phyloP scores from a whole-genome alignment of 2,113 vertebrate genomes.

The Petrocephalus zakoni region DNA sequence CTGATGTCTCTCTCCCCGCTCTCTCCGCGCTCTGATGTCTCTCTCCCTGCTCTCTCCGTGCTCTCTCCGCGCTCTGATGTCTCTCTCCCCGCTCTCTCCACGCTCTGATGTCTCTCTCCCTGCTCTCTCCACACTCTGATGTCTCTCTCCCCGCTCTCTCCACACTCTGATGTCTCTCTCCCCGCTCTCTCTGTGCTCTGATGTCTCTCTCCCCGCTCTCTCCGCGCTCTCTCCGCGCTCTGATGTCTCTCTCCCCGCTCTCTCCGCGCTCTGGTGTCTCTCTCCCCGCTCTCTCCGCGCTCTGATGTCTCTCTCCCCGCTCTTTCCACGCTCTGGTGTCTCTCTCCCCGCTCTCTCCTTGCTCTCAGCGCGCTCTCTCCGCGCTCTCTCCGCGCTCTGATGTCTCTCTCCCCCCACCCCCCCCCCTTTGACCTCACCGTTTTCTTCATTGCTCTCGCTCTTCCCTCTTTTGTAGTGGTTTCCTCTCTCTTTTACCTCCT shows the following conservation, averaged over 20 bases:
- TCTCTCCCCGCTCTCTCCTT: no score
- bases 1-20: slow-evolving; percentile 30
- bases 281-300: no score
- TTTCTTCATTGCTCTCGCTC: slow-evolving; percentile 10
- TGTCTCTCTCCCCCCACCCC: slow-evolving; percentile 34
- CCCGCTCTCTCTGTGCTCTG: no score
- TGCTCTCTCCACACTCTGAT: no score
- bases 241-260: not conserved
- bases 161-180: not conserved
- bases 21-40: no score
- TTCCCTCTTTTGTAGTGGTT: slow-evolving; percentile 14
- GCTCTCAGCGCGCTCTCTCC: no score
- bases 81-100: no score
- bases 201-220: slow-evolving; percentile 33
- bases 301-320: not conserved
- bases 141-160: slow-evolving; percentile 36
- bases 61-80: no score
- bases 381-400: no score
- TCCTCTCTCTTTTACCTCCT: not conserved
- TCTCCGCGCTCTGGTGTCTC: slow-evolving; percentile 20
- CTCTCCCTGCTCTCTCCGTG: not conserved
- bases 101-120: not conserved
- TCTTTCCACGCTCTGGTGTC: no score
- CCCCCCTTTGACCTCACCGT: slow-evolving; percentile 26
- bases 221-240: no score